Percentiles rank a stretch among this genome's conserved stretches.
Conservation (phyloP, 2,888 invertebrate genomes). For the Chymomyza procnemis region DNA sequence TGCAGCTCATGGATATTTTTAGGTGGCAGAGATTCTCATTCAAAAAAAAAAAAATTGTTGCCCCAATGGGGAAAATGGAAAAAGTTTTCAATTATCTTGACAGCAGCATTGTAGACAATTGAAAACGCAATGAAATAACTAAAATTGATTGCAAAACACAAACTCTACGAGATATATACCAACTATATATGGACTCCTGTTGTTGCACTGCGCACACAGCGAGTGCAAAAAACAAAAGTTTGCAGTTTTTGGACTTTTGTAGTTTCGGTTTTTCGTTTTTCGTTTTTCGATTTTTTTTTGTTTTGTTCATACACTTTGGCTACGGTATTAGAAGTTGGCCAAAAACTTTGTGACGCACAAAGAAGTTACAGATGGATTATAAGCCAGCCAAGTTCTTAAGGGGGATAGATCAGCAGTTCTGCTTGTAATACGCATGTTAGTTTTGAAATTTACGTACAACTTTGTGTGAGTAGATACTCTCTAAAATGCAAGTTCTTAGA, state of each 20-base stretch:
- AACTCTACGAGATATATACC: neutral
- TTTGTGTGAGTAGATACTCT: no score
- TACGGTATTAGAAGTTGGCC: neutral
- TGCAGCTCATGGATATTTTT: neutral
- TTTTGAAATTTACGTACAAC: no score
- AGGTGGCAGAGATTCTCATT: neutral
- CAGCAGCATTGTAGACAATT: neutral
- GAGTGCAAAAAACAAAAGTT: neutral
- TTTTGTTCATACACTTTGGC: neutral
- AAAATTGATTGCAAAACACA: conserved; percentile 1
- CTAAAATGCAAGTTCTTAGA: no score
- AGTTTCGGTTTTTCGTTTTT: no score
- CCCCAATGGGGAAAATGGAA: neutral
- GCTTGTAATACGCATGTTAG: neutral
- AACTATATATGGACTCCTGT: neutral
- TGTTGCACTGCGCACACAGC: neutral
- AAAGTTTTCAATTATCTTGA: conserved; percentile 2
- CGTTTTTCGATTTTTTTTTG: neutral
- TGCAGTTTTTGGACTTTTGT: neutral
- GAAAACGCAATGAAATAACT: neutral
- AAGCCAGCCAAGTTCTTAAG: no score
- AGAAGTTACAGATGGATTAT: neutral
- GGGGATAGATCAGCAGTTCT: neutral
- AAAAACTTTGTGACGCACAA: neutral
- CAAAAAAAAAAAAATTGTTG: no score